Conservation (phyloP, 53 echinoderm and acorn worm species). For the Arbacia lixula region DNA sequence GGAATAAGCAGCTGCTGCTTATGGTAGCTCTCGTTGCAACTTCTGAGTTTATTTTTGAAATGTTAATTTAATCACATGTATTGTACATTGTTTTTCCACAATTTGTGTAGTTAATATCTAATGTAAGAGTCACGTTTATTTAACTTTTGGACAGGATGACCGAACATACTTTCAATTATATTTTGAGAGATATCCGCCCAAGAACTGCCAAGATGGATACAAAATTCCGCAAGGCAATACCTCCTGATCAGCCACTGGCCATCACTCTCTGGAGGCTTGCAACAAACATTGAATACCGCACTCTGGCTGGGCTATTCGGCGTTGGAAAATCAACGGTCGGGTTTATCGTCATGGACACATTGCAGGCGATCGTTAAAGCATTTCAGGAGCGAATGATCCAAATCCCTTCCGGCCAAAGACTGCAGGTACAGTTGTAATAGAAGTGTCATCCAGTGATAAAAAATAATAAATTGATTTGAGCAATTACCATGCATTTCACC, state of each 20-base stretch:
- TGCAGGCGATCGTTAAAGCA: slow-evolving; percentile 37
- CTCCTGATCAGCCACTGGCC: slow-evolving; percentile 62
- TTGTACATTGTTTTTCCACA: too few species aligned
- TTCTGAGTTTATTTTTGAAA: too few species aligned
- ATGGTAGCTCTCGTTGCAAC: too few species aligned
- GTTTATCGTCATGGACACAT: slow-evolving; percentile 37
- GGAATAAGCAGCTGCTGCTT: too few species aligned
- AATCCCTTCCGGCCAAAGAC: slow-evolving; percentile 22
- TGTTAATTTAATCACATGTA: too few species aligned
- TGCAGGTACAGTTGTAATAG: too few species aligned
- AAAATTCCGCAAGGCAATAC: slow-evolving; percentile 55
- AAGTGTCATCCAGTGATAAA: too few species aligned
- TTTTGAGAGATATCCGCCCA: slow-evolving; percentile 56
- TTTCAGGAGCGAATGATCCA: background rate
- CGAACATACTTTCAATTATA: slow-evolving; percentile 59
- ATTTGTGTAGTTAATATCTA: too few species aligned
- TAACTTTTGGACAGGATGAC: too few species aligned
- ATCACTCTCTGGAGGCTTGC: slow-evolving; percentile 68
- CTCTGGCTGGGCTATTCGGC: slow-evolving; percentile 58
- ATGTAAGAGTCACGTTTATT: too few species aligned
- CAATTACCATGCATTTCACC: too few species aligned
- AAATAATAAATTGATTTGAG: too few species aligned
- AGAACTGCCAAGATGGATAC: slow-evolving; percentile 55
- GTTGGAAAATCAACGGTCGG: slow-evolving; percentile 62
- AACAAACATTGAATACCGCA: slow-evolving; percentile 55